Evolutionary conservation across 2,113 vertebrate species (phyloP), one percentile per base, ranked within the genome.

Genomic region (Cinclus mexicanus): DNA sequence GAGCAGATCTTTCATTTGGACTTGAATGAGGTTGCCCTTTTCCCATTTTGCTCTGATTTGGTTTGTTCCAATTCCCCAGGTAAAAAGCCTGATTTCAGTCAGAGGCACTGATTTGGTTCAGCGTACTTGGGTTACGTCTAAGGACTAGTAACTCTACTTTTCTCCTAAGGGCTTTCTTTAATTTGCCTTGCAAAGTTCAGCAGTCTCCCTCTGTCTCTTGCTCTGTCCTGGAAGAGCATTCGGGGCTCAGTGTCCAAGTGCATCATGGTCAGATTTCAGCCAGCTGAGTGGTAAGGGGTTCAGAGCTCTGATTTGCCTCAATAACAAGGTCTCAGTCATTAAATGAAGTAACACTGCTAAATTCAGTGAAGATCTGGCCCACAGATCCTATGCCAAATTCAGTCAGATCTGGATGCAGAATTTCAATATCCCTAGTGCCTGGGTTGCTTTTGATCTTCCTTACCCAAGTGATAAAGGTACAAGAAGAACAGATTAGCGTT

Each of bases 181-280:
- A 77, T 89, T 89, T 91, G 72, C 91, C 87, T 90, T 76, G 91
- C 89, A 86, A 91, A 81, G 53, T 77, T 91, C 77, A 37, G 91
- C 65, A 64, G 49, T 50, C 41, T 90, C 72, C 56, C 68, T 67
- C 25, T 2, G 1, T 49, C 86, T 86, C 21, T 1, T 42, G 2
- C 61, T 31, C 4, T 3, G 10, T 35, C 7, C 76, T 89, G 83
- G 50, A 47, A 53, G 56, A 0, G 0, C 42, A 6, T 70, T 88
- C 2, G 7, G 13, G 7, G 44, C 7, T 3, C 29, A 4, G 56
- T 4, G 22, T 87, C 64, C 50, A 15, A 63, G 61, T 61, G n/a
- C 72, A 19, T 71, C 77, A 4, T 41, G 9, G 16, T 75, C 78
- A 39, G 61, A 61, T 89, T 89, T 93, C 84, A 89, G 35, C 68